These are phyloP conservation scores for Drosophila mayaguana DNA, from an alignment of 2,888 invertebrate species.

Conservation along the genomic window DNA sequence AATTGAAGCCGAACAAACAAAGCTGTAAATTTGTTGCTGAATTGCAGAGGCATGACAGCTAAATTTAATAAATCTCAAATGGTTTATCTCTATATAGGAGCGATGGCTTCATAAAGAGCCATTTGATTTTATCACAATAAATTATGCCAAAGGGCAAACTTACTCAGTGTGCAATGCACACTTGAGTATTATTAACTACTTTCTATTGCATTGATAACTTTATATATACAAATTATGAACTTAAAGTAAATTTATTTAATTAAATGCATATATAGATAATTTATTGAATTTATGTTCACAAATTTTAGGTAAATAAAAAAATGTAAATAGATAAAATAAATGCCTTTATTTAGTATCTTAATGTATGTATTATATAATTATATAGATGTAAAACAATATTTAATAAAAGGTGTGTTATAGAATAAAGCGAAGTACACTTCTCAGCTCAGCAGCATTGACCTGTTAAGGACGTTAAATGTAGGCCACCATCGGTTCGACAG, in stretches of 20 bases:
- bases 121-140: not conserved
- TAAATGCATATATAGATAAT: too few relatives aligned
- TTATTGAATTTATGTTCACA: too few relatives aligned
- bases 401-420: not conserved
- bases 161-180: too few relatives aligned
- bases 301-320: too few relatives aligned
- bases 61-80: not conserved
- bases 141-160: not conserved
- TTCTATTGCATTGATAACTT: not conserved
- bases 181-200: not conserved
- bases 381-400: too few relatives aligned
- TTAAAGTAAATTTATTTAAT: not conserved
- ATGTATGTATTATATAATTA: too few relatives aligned
- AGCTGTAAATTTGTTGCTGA: not conserved
- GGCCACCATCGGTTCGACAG: not conserved
- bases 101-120: not conserved
- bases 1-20: not conserved
- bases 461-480: not conserved
- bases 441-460: not conserved
- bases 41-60: not conserved
- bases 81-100: too few relatives aligned
- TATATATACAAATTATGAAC: not conserved
- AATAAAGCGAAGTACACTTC: not conserved
- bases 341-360: too few relatives aligned
- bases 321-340: too few relatives aligned